Base-by-base conservation (phyloP, 2,888 invertebrate genomes). In the Dorcus parallelipipedus region DNA sequence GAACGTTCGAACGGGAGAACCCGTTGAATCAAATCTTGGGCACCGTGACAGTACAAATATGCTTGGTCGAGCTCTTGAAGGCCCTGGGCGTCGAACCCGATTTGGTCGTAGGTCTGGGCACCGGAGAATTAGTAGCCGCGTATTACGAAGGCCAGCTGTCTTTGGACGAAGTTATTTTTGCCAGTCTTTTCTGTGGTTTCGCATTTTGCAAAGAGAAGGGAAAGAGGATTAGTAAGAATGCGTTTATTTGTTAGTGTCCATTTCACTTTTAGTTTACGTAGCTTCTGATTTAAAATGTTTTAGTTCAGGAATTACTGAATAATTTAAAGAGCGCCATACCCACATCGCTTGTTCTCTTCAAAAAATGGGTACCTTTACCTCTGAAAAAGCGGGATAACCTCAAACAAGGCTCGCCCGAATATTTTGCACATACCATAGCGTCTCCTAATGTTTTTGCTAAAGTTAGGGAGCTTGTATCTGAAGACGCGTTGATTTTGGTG, bases 41-140 rank as follows among this genome's bases (percentile, higher is more conserved):
- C 20, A 49, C 41, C 8, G 49, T 49, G 1, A 87, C 90, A 14
- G 84, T 89, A 14, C 90, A 85, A 54, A 56, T 63, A 38, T 58
- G 56, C 42, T 49, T 65, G 10, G 56, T 61, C 68, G 82, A 83
- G 60, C 63, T 83, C 1, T 66, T 83, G 45, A 81, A 78, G 64
- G 70, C 79, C 6, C 64, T 82, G 62, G 81, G 80, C 8, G 26
- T 65, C 8, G 49, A 53, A 49, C 63, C 65, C 8, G 54, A 54
- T 49, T 42, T 49, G n/a, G 93, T 94, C 93, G 92, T 93, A 40
- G 90, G 91, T 3, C 82, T 93, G 3, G 93, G 90, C 38, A 52
- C 55, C 14, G 55, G 53, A 8, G 42, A 56, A 14, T 40, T 54
- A 1, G 49, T 53, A 45, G 54, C 58, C n/a, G 55, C 49, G 38